phyloP scores from a whole-genome alignment of 2,113 vertebrate species.

The Pardalotus punctatus region DNA sequence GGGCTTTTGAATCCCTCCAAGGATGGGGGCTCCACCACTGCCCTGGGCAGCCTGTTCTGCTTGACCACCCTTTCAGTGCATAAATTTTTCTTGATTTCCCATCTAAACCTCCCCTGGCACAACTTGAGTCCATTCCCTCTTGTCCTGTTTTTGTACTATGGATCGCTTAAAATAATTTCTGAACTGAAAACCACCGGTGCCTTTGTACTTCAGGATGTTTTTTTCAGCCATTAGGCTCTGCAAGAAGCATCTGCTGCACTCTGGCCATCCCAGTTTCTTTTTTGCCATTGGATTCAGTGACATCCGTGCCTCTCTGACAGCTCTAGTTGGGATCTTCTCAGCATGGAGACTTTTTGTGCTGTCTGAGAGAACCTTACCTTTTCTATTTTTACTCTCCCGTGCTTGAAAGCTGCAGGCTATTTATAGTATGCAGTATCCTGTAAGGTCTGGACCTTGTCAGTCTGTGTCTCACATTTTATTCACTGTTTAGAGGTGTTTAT shows the following conservation, averaged over 20 bases:
- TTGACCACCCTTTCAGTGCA: background rate
- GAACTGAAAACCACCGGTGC: background rate
- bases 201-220: background rate
- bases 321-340: background rate
- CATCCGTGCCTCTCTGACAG: background rate
- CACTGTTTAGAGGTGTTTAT: background rate
- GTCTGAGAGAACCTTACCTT: background rate
- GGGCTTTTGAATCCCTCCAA: rapidly evolving
- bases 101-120: background rate
- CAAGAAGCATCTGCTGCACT: background rate
- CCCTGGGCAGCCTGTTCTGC: background rate
- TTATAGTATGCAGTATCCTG: background rate
- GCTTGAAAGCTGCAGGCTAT: background rate
- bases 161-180: background rate
- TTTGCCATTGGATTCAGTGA: background rate
- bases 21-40: rapidly evolving
- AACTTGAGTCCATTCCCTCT: rapidly evolving
- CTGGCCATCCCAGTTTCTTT: background rate
- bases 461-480: background rate
- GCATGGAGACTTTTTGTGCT: background rate
- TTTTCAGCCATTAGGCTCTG: background rate
- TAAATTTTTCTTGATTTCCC: background rate
- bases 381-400: background rate
- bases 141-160: rapidly evolving
- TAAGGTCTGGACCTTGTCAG: background rate